Percentiles rank a stretch among this genome's conserved stretches.
Evolutionary conservation across 2,113 vertebrate species (phyloP).

Genomic region (Trematocara marginatum): DNA sequence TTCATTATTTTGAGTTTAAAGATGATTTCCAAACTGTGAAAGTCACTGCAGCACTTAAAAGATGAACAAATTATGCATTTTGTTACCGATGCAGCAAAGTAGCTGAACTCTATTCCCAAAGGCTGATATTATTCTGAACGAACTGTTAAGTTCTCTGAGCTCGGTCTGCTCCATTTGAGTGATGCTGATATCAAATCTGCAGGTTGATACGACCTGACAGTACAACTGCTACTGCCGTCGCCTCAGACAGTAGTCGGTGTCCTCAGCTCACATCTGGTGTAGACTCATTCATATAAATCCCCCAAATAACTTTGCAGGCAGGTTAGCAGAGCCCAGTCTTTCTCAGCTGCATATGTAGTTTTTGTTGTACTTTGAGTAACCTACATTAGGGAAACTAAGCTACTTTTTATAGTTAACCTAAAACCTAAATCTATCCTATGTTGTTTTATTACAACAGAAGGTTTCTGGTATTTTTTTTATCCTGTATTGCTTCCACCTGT

Average conservation of each 20-base stretch:
- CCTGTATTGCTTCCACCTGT: neutral
- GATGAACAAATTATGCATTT: rapidly evolving
- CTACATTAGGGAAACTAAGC: neutral
- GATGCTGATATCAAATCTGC: neutral
- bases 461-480: neutral
- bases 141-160: neutral
- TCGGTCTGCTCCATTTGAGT: neutral
- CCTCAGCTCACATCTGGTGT: neutral
- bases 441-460: neutral
- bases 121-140: neutral
- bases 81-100: neutral
- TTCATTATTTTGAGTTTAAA: neutral
- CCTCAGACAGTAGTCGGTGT: neutral
- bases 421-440: neutral
- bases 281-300: neutral
- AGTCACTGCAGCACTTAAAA: neutral
- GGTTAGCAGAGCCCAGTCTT: neutral
- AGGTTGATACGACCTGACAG: neutral
- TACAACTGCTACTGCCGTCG: neutral
- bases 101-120: neutral
- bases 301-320: neutral
- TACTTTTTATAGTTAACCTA: neutral
- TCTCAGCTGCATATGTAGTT: neutral
- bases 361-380: neutral
- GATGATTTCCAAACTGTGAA: neutral